Evolutionary conservation across 2,113 vertebrate genomes (phyloP), one percentile per base, ranked within the genome.

Genomic region (Glaucidium brasilianum): DNA sequence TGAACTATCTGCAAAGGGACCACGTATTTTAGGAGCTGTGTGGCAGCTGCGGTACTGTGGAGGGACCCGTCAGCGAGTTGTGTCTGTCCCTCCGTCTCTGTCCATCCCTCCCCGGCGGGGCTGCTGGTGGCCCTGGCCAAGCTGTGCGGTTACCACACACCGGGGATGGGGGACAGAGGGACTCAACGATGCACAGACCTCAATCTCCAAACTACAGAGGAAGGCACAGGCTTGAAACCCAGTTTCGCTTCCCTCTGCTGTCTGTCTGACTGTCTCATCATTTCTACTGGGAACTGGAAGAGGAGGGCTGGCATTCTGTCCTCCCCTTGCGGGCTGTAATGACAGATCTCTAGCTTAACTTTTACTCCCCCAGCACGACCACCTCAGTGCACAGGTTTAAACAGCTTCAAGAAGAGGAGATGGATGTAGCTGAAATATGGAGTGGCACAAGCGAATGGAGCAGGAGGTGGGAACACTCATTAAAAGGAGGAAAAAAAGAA

Each of bases 401-500:
- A 37, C 18, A 90, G 45, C 43, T 94, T 91, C 35, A 71, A 88
- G 80, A 78, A 75, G 71, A 94, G 88, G 50, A 90, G 82, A 52
- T 43, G 66, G 68, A 92, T 60, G 39, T 2, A 91, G 80, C 32
- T 3, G 8, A 89, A 92, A 96, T 26, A 88, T 1, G 13, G 52
- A 77, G 75, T 34, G 72, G 49, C 39, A 76, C 0, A 2, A 97
- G 63, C 6, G 2, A 92, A 90, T 22, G 83, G 56, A 96, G 43
- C 63, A 58, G 59, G 53, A 83, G 64, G 82, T 26, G 81, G 80
- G 66, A 94, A 92, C 15, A 52, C 64, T 93, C 75, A 92, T 90
- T 85, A 89, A 91, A 96, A 93, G 17, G 26, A 90, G 91, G 63
- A 77, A 85, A 96, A 88, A 32, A 53, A 93, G 66, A 95, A 95